phyloP scores from a whole-genome alignment of 2,113 vertebrate genomes.

The Clarias batrachus region DNA sequence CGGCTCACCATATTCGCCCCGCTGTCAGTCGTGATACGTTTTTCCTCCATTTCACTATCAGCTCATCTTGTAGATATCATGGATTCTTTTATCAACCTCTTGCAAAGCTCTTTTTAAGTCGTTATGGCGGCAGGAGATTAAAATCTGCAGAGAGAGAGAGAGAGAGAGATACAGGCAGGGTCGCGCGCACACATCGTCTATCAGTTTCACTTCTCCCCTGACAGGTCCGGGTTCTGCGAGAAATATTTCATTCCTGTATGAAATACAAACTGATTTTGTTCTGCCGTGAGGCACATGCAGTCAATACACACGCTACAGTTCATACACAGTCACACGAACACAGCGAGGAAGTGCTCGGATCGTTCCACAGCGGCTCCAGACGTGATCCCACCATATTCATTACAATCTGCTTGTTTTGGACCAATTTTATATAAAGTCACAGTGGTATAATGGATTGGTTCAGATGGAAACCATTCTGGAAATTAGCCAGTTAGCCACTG shows the following conservation, averaged over 20 bases:
- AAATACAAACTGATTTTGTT: not conserved
- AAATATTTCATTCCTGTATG: not conserved
- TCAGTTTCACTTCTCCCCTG: not conserved
- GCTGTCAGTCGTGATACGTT: too few relatives aligned
- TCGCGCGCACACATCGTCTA: not conserved
- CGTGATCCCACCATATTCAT: not conserved
- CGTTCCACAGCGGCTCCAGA: not conserved
- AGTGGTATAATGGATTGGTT: not conserved
- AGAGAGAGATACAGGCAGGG: not conserved
- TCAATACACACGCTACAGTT: not conserved
- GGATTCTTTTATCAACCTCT: not conserved
- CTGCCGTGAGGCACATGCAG: not conserved
- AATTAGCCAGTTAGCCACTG: not conserved
- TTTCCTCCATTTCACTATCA: not conserved
- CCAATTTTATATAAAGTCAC: not conserved
- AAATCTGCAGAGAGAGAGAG: not conserved
- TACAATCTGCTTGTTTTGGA: not conserved
- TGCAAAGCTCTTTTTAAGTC: not conserved
- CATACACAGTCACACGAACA: not conserved
- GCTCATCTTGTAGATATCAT: not conserved
- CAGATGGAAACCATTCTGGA: slow-evolving; percentile 10
- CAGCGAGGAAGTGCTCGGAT: not conserved
- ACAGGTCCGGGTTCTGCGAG: not conserved
- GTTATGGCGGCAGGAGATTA: not conserved
- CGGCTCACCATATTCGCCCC: too few relatives aligned